These are phyloP conservation scores for Metopia argyrocephala DNA, from an alignment of 2,888 invertebrate species.

Conservation along the genomic window DNA sequence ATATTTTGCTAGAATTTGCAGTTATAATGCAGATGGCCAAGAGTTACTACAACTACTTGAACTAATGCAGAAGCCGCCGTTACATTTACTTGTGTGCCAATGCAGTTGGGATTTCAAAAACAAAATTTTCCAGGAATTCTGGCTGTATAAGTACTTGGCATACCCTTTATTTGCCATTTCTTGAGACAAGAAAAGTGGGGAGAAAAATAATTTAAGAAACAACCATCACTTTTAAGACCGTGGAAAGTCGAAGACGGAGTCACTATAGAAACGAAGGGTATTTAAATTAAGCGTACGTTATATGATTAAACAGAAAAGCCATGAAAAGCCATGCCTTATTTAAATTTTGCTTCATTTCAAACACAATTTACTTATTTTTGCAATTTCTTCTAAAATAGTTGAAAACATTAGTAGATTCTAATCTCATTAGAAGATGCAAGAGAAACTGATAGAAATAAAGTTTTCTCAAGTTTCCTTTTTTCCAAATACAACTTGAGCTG, in stretches of 20 bases:
- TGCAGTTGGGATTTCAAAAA: conserved; percentile 60
- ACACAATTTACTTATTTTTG: conserved; percentile 43
- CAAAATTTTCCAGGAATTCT: conserved; percentile 32
- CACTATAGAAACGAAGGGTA: not conserved
- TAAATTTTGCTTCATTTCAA: not conserved
- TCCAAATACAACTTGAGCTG: conserved; percentile 15
- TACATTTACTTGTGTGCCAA: conserved; percentile 39
- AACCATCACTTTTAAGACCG: too few species aligned
- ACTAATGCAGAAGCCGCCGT: conserved; percentile 10
- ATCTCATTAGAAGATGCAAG: conserved; percentile 44
- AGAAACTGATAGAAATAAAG: conserved; percentile 36
- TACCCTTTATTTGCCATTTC: conserved; percentile 19
- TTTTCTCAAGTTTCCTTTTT: conserved; percentile 15
- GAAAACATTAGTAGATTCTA: conserved; percentile 63
- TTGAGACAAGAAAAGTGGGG: conserved; percentile 32
- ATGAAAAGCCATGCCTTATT: conserved; percentile 19
- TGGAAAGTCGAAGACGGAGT: not conserved
- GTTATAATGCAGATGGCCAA: conserved; percentile 57
- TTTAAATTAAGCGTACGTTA: conserved; percentile 22
- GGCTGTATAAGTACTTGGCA: conserved; percentile 52
- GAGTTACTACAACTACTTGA: conserved; percentile 20
- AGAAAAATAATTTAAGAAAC: not conserved
- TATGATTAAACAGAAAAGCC: not conserved
- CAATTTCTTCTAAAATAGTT: conserved; percentile 49
- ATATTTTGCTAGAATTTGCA: conserved; percentile 21